A percentile compares a stretch with the other conserved stretches of the same genome.
Evolutionary conservation across 2,113 vertebrate species (phyloP).

Genomic region (Chaetorhynchus papuensis): DNA sequence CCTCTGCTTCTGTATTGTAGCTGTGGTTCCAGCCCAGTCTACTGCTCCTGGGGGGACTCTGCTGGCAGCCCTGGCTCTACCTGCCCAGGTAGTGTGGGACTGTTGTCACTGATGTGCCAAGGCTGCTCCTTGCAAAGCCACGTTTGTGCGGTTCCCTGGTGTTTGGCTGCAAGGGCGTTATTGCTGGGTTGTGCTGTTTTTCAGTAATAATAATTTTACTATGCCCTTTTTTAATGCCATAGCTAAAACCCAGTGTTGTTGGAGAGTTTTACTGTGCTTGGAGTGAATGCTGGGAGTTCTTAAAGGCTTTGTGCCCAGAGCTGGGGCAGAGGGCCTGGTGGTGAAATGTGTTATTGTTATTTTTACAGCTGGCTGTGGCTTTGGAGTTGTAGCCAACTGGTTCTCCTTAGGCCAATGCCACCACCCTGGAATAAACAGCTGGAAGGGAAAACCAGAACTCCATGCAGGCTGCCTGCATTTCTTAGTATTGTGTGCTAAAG

Average conservation of each 20-base stretch:
- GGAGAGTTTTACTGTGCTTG: background rate
- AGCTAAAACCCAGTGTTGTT: fast-evolving
- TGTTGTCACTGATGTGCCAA: fast-evolving
- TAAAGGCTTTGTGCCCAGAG: background rate
- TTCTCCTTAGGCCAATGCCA: background rate
- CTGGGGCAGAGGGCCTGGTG: background rate
- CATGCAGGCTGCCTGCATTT: background rate
- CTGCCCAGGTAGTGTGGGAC: background rate
- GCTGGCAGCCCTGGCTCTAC: fast-evolving
- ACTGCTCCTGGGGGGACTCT: background rate
- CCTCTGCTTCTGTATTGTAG: fast-evolving
- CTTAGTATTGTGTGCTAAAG: background rate
- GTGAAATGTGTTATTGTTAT: background rate
- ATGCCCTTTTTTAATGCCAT: fast-evolving
- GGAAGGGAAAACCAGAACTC: background rate
- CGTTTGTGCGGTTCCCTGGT: fast-evolving
- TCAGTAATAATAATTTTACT: fast-evolving
- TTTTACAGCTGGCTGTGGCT: background rate
- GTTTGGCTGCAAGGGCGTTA: fast-evolving
- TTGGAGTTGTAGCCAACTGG: background rate
- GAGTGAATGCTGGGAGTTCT: background rate
- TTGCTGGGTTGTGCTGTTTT: background rate
- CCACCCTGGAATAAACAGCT: background rate
- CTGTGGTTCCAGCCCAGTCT: fast-evolving
- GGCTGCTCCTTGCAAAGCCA: fast-evolving